Conservation (phyloP, 2,797 vertebrate species). For the Galaxias olidus region DNA sequence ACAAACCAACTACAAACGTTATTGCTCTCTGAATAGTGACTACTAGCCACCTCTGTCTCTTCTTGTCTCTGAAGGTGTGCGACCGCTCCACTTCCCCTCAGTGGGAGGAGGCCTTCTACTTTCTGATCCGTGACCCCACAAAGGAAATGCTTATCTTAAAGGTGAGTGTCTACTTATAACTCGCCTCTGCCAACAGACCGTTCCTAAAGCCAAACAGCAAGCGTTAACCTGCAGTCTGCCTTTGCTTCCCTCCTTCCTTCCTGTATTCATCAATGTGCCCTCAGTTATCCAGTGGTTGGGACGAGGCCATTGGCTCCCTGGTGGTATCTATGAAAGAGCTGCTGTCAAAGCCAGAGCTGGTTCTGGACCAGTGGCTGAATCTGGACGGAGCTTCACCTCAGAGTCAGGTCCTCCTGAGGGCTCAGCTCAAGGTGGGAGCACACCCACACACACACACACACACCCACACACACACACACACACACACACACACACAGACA, state of each 20-base stretch:
- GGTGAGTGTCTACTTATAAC: conserved; percentile 56
- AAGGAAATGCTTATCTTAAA: conserved; percentile 82
- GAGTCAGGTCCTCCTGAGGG: conserved; percentile 83
- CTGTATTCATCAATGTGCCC: not conserved
- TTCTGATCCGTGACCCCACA: conserved; percentile 82
- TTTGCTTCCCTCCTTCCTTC: not conserved
- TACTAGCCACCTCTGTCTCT: not conserved
- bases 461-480: not conserved
- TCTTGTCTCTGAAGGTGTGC: conserved; percentile 67
- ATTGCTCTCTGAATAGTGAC: not conserved
- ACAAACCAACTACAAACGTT: too few species aligned
- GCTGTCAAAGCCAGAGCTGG: conserved; percentile 74
- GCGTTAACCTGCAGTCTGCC: not conserved
- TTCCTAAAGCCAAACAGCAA: too few species aligned
- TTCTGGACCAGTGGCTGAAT: conserved; percentile 82
- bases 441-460: conserved; percentile 9
- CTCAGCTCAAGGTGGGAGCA: conserved; percentile 80
- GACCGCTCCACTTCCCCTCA: conserved; percentile 76
- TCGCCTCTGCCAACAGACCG: too few species aligned
- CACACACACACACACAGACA: not conserved
- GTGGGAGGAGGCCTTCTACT: conserved; percentile 86
- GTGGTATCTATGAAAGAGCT: conserved; percentile 80
- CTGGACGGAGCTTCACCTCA: conserved; percentile 71
- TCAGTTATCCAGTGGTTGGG: conserved; percentile 53
- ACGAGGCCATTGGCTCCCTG: conserved; percentile 78